Evolutionary conservation across 2,888 invertebrate genomes (phyloP).

Genomic region (Encarsia formosa): DNA sequence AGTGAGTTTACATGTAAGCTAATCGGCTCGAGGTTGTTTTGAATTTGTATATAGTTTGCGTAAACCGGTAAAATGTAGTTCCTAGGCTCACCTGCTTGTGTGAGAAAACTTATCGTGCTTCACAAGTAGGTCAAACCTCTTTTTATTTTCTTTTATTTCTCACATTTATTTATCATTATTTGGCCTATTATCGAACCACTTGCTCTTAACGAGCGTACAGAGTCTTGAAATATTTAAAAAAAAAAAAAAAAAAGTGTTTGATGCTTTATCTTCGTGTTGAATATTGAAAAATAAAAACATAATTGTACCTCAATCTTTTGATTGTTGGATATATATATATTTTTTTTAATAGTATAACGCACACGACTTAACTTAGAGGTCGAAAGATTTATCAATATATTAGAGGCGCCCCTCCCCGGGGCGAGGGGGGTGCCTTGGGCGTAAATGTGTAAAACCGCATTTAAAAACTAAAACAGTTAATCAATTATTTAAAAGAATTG

Average conservation of each 20-base stretch:
- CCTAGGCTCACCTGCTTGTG: slow-evolving; percentile 44
- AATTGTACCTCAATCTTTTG: too few species aligned
- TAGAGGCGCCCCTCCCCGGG: slow-evolving; percentile 23
- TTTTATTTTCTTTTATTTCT: slow-evolving; percentile 13
- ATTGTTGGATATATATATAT: slow-evolving; percentile 22
- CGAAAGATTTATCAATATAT: too few species aligned
- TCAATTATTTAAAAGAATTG: too few species aligned
- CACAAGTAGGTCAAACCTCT: slow-evolving; percentile 41
- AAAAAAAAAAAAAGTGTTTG: too few species aligned
- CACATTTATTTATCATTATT: too few species aligned
- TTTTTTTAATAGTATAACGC: slow-evolving; percentile 16
- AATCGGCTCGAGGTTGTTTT: background rate
- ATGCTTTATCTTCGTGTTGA: too few species aligned
- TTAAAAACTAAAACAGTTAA: too few species aligned
- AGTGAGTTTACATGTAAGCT: background rate
- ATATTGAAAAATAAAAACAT: too few species aligned
- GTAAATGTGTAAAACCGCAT: background rate
- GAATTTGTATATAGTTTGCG: background rate
- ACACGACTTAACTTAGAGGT: slow-evolving; percentile 8
- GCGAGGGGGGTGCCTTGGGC: slow-evolving; percentile 24
- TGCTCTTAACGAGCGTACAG: too few species aligned
- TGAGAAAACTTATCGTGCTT: too few species aligned
- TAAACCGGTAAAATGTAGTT: slow-evolving; percentile 41
- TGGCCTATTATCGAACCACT: too few species aligned
- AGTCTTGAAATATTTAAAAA: too few species aligned